phyloP scores from a whole-genome alignment of 2,797 vertebrate genomes.

The Amblyraja radiata region DNA sequence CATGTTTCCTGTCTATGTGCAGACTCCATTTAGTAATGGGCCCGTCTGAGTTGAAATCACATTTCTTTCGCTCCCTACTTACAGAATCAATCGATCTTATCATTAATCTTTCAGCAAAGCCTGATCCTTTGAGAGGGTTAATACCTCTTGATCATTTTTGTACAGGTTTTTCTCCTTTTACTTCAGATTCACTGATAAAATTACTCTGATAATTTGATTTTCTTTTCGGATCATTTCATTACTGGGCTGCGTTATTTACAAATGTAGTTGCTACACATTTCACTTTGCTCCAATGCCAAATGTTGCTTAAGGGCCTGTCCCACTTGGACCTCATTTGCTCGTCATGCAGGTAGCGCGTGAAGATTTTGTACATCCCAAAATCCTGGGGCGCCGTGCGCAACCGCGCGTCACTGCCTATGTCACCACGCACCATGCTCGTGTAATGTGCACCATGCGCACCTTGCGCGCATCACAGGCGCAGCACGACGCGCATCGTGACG shows the following conservation, averaged over 20 bases:
- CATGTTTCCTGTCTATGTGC: neutral
- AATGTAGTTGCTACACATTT: neutral
- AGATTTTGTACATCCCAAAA: no score
- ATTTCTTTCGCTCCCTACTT: neutral
- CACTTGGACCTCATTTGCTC: no score
- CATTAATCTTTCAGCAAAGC: conserved; percentile 7
- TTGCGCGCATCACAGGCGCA: no score
- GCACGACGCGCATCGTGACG: no score
- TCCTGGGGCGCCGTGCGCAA: no score
- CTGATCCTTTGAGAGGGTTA: neutral
- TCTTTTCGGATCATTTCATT: neutral
- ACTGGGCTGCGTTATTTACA: neutral
- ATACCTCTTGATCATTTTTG: neutral
- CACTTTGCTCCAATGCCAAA: neutral
- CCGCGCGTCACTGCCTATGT: no score
- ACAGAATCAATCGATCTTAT: conserved; percentile 10
- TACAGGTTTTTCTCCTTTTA: neutral
- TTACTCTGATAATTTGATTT: neutral
- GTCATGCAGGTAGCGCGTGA: no score
- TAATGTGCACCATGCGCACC: no score
- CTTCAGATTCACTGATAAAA: conserved; percentile 11
- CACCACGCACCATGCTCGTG: no score
- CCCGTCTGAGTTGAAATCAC: neutral
- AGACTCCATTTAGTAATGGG: conserved; percentile 21
- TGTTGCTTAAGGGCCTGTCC: no score